Evolutionary conservation across 2,113 vertebrate species (phyloP).

Genomic region (Pollachius pollachius): DNA sequence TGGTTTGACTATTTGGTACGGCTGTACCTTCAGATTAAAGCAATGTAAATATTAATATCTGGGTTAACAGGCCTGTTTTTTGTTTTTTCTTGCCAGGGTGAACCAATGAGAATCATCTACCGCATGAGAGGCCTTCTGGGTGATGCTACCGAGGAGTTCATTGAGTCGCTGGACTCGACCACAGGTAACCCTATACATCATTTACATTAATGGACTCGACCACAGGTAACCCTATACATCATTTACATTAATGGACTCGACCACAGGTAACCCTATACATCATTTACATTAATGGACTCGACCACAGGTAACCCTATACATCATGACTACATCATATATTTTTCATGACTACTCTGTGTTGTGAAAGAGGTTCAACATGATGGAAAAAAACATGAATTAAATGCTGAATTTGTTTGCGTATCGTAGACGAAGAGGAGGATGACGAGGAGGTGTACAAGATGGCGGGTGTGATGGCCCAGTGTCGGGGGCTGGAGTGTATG

Average conservation of each 20-base stretch:
- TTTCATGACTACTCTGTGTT: background rate
- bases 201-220: constrained; percentile 87
- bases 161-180: constrained; percentile 95
- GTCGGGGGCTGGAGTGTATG: constrained; percentile 96
- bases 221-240: constrained; percentile 77
- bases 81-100: constrained; percentile 76
- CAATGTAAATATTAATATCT: too few relatives aligned
- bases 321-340: background rate
- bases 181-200: constrained; percentile 76
- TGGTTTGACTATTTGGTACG: too few relatives aligned
- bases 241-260: background rate
- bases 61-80: background rate
- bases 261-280: too few relatives aligned
- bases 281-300: too few relatives aligned
- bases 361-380: background rate
- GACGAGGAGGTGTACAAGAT: constrained; percentile 99
- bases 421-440: constrained; percentile 94
- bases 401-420: constrained; percentile 4
- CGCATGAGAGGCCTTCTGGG: constrained; percentile 97
- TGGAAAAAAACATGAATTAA: background rate
- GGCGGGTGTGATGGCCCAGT: constrained; percentile 98
- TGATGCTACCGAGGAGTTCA: constrained; percentile 97
- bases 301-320: too few relatives aligned
- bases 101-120: constrained; percentile 99
- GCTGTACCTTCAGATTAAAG: too few relatives aligned